Evolutionary conservation across 2,797 vertebrate genomes (phyloP).

Genomic region (Jordanella pulchra): DNA sequence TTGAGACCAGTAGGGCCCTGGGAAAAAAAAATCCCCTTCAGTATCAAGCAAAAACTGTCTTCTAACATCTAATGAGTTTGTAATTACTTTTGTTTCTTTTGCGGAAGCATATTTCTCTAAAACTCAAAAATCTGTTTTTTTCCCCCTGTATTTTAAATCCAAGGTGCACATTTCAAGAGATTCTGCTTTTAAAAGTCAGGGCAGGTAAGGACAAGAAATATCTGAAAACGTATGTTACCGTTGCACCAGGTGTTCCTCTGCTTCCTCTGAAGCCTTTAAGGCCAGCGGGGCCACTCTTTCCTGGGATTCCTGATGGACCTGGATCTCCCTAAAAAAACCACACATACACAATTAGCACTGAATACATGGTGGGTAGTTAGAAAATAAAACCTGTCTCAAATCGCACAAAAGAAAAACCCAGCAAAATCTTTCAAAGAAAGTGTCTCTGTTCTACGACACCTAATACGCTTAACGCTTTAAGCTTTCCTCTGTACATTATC

Average conservation of each 20-base stretch:
- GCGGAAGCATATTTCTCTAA: constrained; percentile 2
- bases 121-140: neutral
- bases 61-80: neutral
- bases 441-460: constrained; percentile 67
- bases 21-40: constrained; percentile 32
- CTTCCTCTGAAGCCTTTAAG: constrained; percentile 85
- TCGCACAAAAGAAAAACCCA: constrained; percentile 59
- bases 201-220: neutral
- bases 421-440: constrained; percentile 49
- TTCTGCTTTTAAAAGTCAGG: constrained; percentile 9
- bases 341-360: constrained; percentile 45
- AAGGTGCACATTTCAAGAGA: constrained; percentile 7
- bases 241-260: constrained; percentile 82
- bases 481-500: constrained; percentile 66
- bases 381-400: constrained; percentile 66
- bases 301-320: constrained; percentile 83
- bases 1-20: constrained; percentile 90
- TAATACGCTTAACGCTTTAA: constrained; percentile 43
- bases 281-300: constrained; percentile 88
- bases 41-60: constrained; percentile 1
- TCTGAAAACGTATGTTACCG: constrained; percentile 71
- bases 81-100: neutral
- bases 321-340: constrained; percentile 85
- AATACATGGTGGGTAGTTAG: constrained; percentile 44
- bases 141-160: constrained; percentile 4